phyloP scores from a whole-genome alignment of 2,888 invertebrate genomes.

The Polydesmus complanatus region DNA sequence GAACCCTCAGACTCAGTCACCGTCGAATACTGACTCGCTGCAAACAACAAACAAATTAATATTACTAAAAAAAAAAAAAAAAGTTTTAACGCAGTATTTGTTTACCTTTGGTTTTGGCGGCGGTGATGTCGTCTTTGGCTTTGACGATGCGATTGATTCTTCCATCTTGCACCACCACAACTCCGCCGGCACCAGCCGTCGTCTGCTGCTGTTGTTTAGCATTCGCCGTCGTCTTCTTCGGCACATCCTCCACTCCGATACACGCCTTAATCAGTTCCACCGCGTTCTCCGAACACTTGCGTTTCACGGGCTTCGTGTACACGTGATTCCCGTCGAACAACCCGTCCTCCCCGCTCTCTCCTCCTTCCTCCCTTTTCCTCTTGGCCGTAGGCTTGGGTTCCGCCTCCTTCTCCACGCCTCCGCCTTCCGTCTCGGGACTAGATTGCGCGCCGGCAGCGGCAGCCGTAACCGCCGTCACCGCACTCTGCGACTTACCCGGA shows the following conservation, averaged over 20 bases:
- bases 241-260: constrained; percentile 38
- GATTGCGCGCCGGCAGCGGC: constrained; percentile 25
- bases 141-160: constrained; percentile 1
- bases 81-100: neutral
- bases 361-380: constrained; percentile 60
- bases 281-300: constrained; percentile 48
- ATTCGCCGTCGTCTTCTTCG: constrained; percentile 20
- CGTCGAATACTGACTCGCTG: neutral
- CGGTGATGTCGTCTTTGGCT: constrained; percentile 6
- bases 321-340: constrained; percentile 13
- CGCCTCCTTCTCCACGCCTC: neutral
- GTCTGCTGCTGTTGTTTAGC: constrained; percentile 12
- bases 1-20: constrained; percentile 11
- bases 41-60: neutral
- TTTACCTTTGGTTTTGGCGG: neutral
- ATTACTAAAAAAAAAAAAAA: neutral
- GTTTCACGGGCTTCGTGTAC: constrained; percentile 38
- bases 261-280: constrained; percentile 44
- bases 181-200: neutral
- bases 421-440: constrained; percentile 21
- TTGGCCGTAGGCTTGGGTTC: constrained; percentile 33
- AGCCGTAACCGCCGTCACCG: too few species aligned
- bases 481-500: constrained; percentile 20
- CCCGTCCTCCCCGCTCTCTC: neutral
- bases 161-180: neutral